Evolutionary conservation across 1,140 invertebrate genomes (phyloP), one percentile per base, ranked within the genome.

Genomic region (Physella acuta): DNA sequence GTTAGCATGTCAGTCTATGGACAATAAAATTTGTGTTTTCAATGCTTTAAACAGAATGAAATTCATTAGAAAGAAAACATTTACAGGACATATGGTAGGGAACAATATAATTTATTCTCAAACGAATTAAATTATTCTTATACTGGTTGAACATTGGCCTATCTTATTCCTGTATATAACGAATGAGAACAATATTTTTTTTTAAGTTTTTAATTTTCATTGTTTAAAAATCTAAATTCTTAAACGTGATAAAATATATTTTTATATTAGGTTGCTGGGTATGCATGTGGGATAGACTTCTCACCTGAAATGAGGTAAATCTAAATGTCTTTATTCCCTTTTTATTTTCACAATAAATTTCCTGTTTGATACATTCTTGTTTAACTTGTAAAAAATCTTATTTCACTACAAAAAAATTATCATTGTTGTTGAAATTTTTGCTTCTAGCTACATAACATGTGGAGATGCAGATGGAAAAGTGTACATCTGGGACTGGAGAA

Each of bases 401-500:
- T n/a, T n/a, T n/a, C n/a, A n/a, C n/a, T n/a, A n/a, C n/a, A n/a
- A n/a, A n/a, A n/a, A n/a, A n/a, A n/a, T n/a, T n/a, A n/a, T n/a
- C n/a, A n/a, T n/a, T n/a, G n/a, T n/a, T n/a, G n/a, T n/a, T n/a
- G n/a, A n/a, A n/a, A n/a, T n/a, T n/a, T n/a, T n/a, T n/a, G n/a
- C n/a, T n/a, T 90, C 36, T 84, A 95, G 94, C 80, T 99, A 99
- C 83, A 87, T 99, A 34, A 92, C 98, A 31, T 99, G 95, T 0
- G 98, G 98, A n/a, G 98, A 99, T 87, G 97, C 96, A 3, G 97
- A 99, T 87, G 98, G 98, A 1, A 99, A 98, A 86, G 92, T 96
- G 74, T 99, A 95, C 82, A 90, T 99, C 39, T 99, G 98, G 97
- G 97, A 99, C 83, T 99, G 97, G 97, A 98, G 99, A 84, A 97